phyloP scores from a whole-genome alignment of 1,140 invertebrate species.

The Monomorium pharaonis region DNA sequence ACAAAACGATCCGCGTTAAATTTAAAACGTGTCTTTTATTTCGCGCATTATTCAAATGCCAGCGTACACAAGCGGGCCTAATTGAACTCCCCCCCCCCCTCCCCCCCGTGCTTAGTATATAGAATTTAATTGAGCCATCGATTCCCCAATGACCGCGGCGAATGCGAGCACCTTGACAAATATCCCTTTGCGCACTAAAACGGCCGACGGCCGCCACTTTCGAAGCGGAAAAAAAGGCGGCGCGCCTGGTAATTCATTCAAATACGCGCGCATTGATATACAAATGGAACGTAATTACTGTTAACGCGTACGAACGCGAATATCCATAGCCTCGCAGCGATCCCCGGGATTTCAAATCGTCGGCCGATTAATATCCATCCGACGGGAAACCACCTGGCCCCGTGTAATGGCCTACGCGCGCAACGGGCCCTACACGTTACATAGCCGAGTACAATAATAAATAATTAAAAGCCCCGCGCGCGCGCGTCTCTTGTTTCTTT shows the following conservation, averaged over 20 bases:
- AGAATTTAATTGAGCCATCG: slow-evolving; percentile 60
- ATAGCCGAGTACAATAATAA: slow-evolving; percentile 73
- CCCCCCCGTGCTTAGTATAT: slow-evolving; percentile 35
- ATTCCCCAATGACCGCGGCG: slow-evolving; percentile 34
- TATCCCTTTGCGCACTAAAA: not conserved
- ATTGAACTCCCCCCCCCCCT: too few relatives aligned
- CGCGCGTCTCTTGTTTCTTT: slow-evolving; percentile 18
- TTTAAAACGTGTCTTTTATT: not conserved
- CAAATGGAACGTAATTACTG: slow-evolving; percentile 58
- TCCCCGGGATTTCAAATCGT: slow-evolving; percentile 48
- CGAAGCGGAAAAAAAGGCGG: not conserved
- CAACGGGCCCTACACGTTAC: slow-evolving; percentile 28
- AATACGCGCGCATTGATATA: slow-evolving; percentile 52
- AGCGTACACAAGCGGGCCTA: not conserved
- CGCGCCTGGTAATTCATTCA: slow-evolving; percentile 40
- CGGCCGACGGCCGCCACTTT: slow-evolving; percentile 10
- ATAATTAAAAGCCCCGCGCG: slow-evolving; percentile 76
- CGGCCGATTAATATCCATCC: slow-evolving; percentile 69
- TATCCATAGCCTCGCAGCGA: slow-evolving; percentile 50
- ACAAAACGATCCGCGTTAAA: not conserved
- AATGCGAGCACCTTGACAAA: slow-evolving; percentile 25
- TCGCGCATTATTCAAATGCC: slow-evolving; percentile 30
- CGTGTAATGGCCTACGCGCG: slow-evolving; percentile 47
- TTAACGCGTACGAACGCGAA: slow-evolving; percentile 49
- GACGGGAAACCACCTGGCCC: slow-evolving; percentile 51